A percentile compares a stretch with the other conserved stretches of the same genome.
These are phyloP conservation scores for Listrodromus nycthemerus DNA, from an alignment of 2,888 invertebrate genomes.

Conservation along the genomic window DNA sequence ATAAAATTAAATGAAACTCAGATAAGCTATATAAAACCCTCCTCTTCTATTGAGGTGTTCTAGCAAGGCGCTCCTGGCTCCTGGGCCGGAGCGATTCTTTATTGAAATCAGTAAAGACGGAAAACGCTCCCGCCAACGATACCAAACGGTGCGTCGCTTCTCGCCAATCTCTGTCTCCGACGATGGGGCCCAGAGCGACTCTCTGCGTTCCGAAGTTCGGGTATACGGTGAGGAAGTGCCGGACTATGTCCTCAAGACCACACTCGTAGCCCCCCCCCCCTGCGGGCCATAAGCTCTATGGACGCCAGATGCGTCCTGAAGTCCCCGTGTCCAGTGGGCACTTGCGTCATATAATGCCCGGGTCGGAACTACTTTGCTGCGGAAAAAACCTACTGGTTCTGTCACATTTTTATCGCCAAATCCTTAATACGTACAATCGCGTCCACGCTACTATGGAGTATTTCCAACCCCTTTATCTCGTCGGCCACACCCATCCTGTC, in stretches of 20 bases:
- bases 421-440: too few species aligned
- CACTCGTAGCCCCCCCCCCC: neutral
- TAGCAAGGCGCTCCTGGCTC: neutral
- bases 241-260: neutral
- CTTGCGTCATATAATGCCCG: conserved; percentile 43
- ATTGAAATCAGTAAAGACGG: conserved; percentile 15
- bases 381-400: too few species aligned
- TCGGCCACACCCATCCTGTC: too few species aligned
- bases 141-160: conserved; percentile 15
- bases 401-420: too few species aligned
- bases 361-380: conserved; percentile 17
- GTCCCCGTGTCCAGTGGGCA: conserved; percentile 59
- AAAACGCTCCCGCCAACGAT: neutral
- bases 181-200: conserved; percentile 7
- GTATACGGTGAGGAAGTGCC: conserved; percentile 21
- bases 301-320: conserved; percentile 40
- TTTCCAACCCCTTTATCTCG: too few species aligned
- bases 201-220: conserved; percentile 17
- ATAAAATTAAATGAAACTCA: too few species aligned
- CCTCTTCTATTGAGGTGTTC: neutral
- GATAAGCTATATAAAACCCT: too few species aligned
- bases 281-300: neutral
- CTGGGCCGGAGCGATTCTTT: neutral
- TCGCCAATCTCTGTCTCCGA: neutral
- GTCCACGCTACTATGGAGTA: too few species aligned